phyloP scores from a whole-genome alignment of 2,888 invertebrate species.

The Didymodactylos carnosus region DNA sequence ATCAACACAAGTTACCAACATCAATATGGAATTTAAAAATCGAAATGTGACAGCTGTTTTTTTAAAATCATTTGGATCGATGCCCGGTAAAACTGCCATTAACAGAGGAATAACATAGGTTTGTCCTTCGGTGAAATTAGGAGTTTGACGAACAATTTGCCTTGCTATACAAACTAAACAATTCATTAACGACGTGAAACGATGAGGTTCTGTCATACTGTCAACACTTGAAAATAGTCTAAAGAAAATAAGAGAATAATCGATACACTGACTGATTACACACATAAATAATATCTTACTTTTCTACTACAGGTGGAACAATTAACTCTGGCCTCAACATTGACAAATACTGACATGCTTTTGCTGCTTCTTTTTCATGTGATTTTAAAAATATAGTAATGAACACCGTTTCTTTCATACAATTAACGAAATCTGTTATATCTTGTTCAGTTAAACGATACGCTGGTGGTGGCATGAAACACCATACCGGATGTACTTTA shows the following conservation, averaged over 20 bases:
- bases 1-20: slow-evolving; percentile 59
- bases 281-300: no score
- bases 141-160: slow-evolving; percentile 39
- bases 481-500: slow-evolving; percentile 41
- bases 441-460: slow-evolving; percentile 56
- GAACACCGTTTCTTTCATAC: slow-evolving; percentile 51
- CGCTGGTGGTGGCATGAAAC: slow-evolving; percentile 42
- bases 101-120: slow-evolving; percentile 57
- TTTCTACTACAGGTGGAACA: slow-evolving; percentile 60
- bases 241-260: background rate
- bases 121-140: slow-evolving; percentile 46
- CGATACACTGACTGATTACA: background rate
- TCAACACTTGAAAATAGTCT: slow-evolving; percentile 39
- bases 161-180: slow-evolving; percentile 33
- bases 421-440: slow-evolving; percentile 56
- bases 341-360: slow-evolving; percentile 54
- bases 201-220: slow-evolving; percentile 69
- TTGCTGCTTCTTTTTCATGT: slow-evolving; percentile 44
- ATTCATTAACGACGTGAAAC: slow-evolving; percentile 33
- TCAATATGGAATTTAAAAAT: slow-evolving; percentile 49
- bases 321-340: slow-evolving; percentile 59
- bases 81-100: slow-evolving; percentile 59
- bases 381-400: slow-evolving; percentile 58
- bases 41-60: slow-evolving; percentile 48
- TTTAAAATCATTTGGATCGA: slow-evolving; percentile 66